Percentiles rank a stretch among this genome's conserved stretches.
These are phyloP conservation scores for Cataglyphis cursor DNA, from an alignment of 2,888 invertebrate species.

Conservation along the genomic window DNA sequence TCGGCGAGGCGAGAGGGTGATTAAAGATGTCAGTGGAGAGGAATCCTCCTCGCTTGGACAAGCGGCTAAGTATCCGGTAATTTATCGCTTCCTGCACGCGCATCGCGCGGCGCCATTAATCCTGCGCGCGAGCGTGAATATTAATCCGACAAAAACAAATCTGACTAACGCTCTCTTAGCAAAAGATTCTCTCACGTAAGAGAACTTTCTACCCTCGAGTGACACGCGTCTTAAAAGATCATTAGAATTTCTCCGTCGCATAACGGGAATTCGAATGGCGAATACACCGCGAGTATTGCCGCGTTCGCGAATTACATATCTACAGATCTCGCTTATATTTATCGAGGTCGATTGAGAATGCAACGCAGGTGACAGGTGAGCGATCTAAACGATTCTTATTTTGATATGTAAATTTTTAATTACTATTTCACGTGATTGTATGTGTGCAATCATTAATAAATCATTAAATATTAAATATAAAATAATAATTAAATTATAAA, in stretches of 20 bases:
- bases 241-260: constrained; percentile 37
- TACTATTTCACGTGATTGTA: too few species aligned
- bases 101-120: constrained; percentile 50
- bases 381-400: too few species aligned
- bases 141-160: constrained; percentile 55
- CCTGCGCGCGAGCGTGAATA: constrained; percentile 43
- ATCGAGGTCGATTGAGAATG: background rate
- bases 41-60: constrained; percentile 18
- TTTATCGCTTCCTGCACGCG: constrained; percentile 45
- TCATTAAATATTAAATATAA: too few species aligned
- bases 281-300: background rate
- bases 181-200: constrained; percentile 43
- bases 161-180: constrained; percentile 18
- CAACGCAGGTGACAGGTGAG: too few species aligned
- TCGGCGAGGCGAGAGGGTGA: constrained; percentile 29
- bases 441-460: too few species aligned
- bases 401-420: too few species aligned
- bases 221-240: constrained; percentile 27
- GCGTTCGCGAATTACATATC: background rate
- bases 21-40: constrained; percentile 40
- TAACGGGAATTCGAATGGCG: constrained; percentile 6
- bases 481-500: too few species aligned
- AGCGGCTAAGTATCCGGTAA: constrained; percentile 37
- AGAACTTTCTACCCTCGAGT: constrained; percentile 48
- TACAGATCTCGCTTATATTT: background rate